Evolutionary conservation across 2,797 vertebrate species (phyloP).

Genomic region (Apogon hyalosoma): DNA sequence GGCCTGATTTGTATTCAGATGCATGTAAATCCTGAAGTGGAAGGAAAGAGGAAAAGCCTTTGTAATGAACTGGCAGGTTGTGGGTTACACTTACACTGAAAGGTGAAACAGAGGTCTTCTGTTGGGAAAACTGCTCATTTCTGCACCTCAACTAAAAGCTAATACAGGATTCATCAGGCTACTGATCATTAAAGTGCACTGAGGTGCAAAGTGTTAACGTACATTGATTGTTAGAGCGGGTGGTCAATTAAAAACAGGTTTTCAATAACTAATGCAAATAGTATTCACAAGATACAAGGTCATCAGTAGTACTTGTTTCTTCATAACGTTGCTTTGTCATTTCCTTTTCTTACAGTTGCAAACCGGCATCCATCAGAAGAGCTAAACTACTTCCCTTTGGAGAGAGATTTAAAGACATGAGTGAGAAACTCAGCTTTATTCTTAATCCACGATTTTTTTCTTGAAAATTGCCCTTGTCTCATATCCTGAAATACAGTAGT

Average conservation of each 20-base stretch:
- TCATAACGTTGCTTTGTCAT: slow-evolving; percentile 3
- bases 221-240: slow-evolving; percentile 57
- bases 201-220: slow-evolving; percentile 64
- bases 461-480: slow-evolving; percentile 50
- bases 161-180: slow-evolving; percentile 61
- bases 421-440: slow-evolving; percentile 31
- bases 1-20: slow-evolving; percentile 76
- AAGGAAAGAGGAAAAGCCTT: slow-evolving; percentile 21
- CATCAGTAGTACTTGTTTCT: slow-evolving; percentile 9
- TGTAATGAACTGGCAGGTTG: slow-evolving; percentile 64
- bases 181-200: slow-evolving; percentile 48
- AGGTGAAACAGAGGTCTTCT: slow-evolving; percentile 71
- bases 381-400: slow-evolving; percentile 27
- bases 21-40: slow-evolving; percentile 67
- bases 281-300: slow-evolving; percentile 66
- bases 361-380: neutral
- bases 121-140: slow-evolving; percentile 62
- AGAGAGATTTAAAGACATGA: slow-evolving; percentile 27
- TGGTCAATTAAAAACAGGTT: slow-evolving; percentile 64
- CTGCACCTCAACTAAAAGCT: slow-evolving; percentile 50
- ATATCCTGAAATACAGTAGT: slow-evolving; percentile 35
- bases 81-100: slow-evolving; percentile 62
- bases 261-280: slow-evolving; percentile 70
- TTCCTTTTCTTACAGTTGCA: slow-evolving; percentile 3
- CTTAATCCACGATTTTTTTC: slow-evolving; percentile 34